Base-by-base conservation (phyloP, 1,140 invertebrate species). In the Paralvinella palmiformis region DNA sequence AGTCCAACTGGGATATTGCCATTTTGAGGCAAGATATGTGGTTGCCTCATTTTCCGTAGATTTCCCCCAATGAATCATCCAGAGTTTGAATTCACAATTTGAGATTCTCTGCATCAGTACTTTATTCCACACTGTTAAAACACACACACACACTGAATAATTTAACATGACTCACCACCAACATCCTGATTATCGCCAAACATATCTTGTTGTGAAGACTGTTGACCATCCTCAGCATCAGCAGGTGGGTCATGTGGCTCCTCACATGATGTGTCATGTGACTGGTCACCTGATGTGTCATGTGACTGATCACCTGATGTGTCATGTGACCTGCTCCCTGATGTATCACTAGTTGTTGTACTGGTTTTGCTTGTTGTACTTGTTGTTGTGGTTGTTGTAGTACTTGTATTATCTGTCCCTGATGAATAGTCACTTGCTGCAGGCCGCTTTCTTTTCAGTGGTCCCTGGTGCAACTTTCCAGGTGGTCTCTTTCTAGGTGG, bases 191-290 rank as follows among this genome's bases (percentile, higher is more conserved):
- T 29, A 17, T 52, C 48, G 2, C 24, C 48, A 52, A 52, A 52
- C 48, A 52, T 52, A 29, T 52, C 48, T 22, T 52, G 48, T 22
- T 52, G 48, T 20, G 48, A 52, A n/a, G n/a, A n/a, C n/a, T n/a
- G n/a, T n/a, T n/a, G n/a, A n/a, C n/a, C n/a, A 52, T 29, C 20
- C 17, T 27, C n/a, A 3, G 7, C 24, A 2, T 29, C 20, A 15
- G 13, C 37, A 15, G 37, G n/a, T 44, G 37, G 13, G 48, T n/a
- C 48, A 52, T 29, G 48, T 27, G 48, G 13, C 13, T 52, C 24
- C 24, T 20, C 48, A 7, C 48, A 7, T 22, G 48, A 52, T 52
- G 48, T 22, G 31, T 10, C n/a, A 29, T 22, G 48, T 20, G 48
- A 52, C 13, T 52, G 48, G 17, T 29, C 48, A 52, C 24, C n/a